Evolutionary conservation across 2,797 vertebrate species (phyloP), one percentile per base, ranked within the genome.

Genomic region (Notolepis coatsorum): DNA sequence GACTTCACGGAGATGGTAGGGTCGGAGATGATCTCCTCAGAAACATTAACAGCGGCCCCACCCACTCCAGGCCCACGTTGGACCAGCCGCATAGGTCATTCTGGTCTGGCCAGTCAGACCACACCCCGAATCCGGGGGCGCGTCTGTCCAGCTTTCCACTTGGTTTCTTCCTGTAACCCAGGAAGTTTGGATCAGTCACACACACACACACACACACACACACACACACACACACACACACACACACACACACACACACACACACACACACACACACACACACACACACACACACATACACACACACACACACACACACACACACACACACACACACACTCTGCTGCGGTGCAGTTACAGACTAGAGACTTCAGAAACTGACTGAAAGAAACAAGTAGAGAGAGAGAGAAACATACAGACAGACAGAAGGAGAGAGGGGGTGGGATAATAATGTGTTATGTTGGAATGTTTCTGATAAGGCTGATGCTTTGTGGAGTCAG

Each of bases 341-440:
- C 49, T 79, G 75, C 77, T 88, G 86, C 86, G 87, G 81, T 89
- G 81, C 75, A 30, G 75, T 56, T 75, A 53, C 57, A 69, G 62
- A 61, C 24, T 59, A 50, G 46, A 79, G 64, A 69, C 69, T 63
- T 78, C 54, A 68, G 59, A 73, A 53, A 73, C 52, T 49, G 37
- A 65, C 23, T 49, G 55, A 56, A 67, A 73, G 48, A 64, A 50
- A 60, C 41, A 62, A 62, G 65, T 15, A 33, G 28, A 24, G 24
- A 30, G 35, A 56, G 28, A 37, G 13, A 72, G 21, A 33, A 9
- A 46, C 20, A 46, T 17, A 33, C 47, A 41, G 55, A 48, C 37
- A 15, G 18, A 55, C 35, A 61, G 56, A 47, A 39, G 13, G 37
- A 18, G 41, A 23, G 25, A 38, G 43, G 35, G 33, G 13, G n/a